Evolutionary conservation across 2,888 invertebrate genomes (phyloP), one percentile per base, ranked within the genome.

Genomic region (Hirtodrosophila histrioides): DNA sequence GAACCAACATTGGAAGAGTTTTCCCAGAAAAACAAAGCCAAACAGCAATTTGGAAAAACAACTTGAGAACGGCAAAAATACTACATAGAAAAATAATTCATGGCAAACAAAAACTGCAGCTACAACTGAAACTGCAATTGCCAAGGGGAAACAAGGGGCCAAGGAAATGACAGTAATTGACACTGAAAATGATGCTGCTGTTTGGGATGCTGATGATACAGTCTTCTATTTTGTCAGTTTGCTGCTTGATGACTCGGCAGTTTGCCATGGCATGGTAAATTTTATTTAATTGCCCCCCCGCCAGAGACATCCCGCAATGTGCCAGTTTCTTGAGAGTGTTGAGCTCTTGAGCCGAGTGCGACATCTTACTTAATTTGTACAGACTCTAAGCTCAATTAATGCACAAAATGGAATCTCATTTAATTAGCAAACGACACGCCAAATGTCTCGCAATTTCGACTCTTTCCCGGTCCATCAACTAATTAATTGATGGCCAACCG

Each of bases 401-500:
- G 85, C 78, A 80, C 65, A 64, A 71, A 85, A 87, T 85, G 72
- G 53, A 82, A 72, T 82, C 85, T 87, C 72, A 82, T 87, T 87
- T 72, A 82, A 82, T 87, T 82, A 82, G 67, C 65, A 49, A 65
- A 60, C 54, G 64, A 37, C 78, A 55, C 72, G 69, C 68, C 40
- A 60, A 67, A 56, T 60, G 35, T 61, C 43, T 27, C 10, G 12
- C 11, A 37, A 31, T 31, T 7, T 31, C n/a, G 31, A 31, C 31
- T 31, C 9, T 9, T 31, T 31, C 31, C 31, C 7, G 31, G 8
- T 9, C 7, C 7, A 31, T 9, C 7, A 11, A 4, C 35, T 6
- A 54, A 73, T 73, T 73, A 71, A 71, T 76, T 73, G 72, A 57
- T 50, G 66, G 39, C 29, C 48, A 44, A 8, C 36, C 73, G 5